phyloP scores from a whole-genome alignment of 1,140 invertebrate species.

The Drosophila nannoptera region DNA sequence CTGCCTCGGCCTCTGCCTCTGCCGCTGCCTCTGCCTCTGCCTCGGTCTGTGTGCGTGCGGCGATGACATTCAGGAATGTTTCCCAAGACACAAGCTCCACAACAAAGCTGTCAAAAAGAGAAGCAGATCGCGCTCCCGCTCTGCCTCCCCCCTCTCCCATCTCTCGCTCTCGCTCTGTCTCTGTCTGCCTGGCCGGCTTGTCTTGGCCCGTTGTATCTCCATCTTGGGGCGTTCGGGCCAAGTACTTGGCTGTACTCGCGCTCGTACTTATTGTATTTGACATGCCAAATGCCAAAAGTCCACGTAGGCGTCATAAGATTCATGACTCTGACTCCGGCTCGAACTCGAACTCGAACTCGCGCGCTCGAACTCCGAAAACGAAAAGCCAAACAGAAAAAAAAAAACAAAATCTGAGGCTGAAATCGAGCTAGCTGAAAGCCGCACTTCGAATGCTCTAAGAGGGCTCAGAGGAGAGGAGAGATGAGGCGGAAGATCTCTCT shows the following conservation, averaged over 20 bases:
- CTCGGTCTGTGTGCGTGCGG: constrained; percentile 20
- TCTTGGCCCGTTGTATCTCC: constrained; percentile 42
- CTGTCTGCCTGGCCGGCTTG: constrained; percentile 24
- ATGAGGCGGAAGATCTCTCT: too few relatives aligned
- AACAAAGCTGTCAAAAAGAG: constrained; percentile 51
- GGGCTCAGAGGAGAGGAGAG: background rate
- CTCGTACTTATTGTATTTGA: constrained; percentile 76
- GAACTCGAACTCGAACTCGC: constrained; percentile 34
- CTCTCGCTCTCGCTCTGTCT: background rate
- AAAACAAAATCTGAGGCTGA: background rate
- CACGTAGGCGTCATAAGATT: constrained; percentile 75
- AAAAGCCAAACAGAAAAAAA: constrained; percentile 22
- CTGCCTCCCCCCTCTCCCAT: background rate
- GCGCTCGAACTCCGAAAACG: constrained; percentile 46
- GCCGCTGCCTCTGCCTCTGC: constrained; percentile 2
- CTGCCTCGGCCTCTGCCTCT: constrained; percentile 25
- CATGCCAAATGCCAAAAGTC: constrained; percentile 78
- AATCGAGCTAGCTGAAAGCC: background rate
- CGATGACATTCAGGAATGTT: constrained; percentile 51
- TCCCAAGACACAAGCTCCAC: constrained; percentile 38
- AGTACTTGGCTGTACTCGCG: constrained; percentile 34
- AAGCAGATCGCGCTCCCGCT: constrained; percentile 6
- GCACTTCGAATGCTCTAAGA: constrained; percentile 1
- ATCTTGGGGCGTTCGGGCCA: constrained; percentile 38
- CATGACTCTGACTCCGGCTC: constrained; percentile 59